phyloP scores from a whole-genome alignment of 2,113 vertebrate genomes.

The Loxodonta africana region DNA sequence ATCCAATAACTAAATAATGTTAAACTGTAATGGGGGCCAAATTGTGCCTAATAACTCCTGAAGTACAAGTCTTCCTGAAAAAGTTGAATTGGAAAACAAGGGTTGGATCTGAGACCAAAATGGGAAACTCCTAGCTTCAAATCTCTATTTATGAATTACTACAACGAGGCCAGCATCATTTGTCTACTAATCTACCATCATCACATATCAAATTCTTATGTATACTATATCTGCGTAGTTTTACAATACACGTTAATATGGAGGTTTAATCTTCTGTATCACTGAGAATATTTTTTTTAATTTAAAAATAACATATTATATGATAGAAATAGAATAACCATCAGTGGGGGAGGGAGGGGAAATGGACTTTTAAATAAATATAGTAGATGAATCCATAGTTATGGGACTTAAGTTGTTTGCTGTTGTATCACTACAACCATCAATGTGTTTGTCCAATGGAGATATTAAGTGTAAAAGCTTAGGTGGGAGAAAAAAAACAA shows the following conservation, averaged over 20 bases:
- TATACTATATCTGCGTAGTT: background rate
- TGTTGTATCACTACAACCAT: background rate
- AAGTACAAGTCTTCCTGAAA: background rate
- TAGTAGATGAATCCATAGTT: background rate
- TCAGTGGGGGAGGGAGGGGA: background rate
- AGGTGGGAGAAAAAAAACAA: background rate
- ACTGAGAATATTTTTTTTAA: background rate
- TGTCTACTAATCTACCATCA: background rate
- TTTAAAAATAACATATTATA: background rate
- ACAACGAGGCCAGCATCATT: fast-evolving
- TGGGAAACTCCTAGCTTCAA: background rate
- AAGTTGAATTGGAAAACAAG: background rate
- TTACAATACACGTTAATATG: background rate
- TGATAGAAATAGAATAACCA: background rate
- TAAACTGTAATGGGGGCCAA: background rate
- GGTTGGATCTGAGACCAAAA: background rate
- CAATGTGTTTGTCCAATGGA: background rate
- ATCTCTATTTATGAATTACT: background rate
- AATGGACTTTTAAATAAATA: background rate
- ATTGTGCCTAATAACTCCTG: background rate
- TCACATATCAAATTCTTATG: background rate
- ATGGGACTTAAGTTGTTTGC: background rate
- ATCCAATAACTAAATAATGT: background rate
- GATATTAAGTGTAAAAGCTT: background rate
- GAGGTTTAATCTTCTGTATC: background rate